Base-by-base conservation (phyloP, 2,888 invertebrate species). In the Dusona sp. region DNA sequence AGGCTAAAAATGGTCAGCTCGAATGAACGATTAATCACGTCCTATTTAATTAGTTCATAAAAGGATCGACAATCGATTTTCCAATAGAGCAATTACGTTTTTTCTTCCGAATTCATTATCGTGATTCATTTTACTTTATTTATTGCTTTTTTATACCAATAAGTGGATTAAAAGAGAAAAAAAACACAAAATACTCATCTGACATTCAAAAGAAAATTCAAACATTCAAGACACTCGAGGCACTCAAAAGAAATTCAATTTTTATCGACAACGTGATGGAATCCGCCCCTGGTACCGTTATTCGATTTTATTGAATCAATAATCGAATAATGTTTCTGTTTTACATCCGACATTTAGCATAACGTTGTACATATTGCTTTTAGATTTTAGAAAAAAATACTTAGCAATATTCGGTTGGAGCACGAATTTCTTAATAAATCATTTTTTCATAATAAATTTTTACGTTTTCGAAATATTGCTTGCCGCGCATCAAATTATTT, bases 271-370 rank as follows among this genome's bases (percentile, higher is more conserved):
- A 67, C 36, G 51, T 42, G 51, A 22, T 65, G 42, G 2, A 51
- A n/a, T 22, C 38, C 22, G 16, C 16, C 38, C 13, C 38, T 19
- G 29, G n/a, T 36, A 51, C 51, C 51, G 51, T 51, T 16, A 51
- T 33, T 65, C 8, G 13, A n/a, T 38, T 67, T 67, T 78, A 67
- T 67, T 38, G 16, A 67, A 65, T 78, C 65, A 36, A 78, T 78
- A 67, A n/a, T 51, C 19, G 48, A 51, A 51, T 4, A 51, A 19
- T 16, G 16, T 51, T 19, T 3, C 48, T 19, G 4, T 38, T 7
- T 36, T 6, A 38, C 7, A 38, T 38, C 9, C 0, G 38, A 38
- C 38, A 9, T 38, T 0, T 9, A 6, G 7, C 9, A 38, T 38
- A 9, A 38, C 6, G 9, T 9, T 9, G 38, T 38, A 9, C 8